A percentile compares a stretch with the other conserved stretches of the same genome.
These are phyloP conservation scores for Brenthis hecate DNA, from an alignment of 2,888 invertebrate genomes.

Conservation along the genomic window DNA sequence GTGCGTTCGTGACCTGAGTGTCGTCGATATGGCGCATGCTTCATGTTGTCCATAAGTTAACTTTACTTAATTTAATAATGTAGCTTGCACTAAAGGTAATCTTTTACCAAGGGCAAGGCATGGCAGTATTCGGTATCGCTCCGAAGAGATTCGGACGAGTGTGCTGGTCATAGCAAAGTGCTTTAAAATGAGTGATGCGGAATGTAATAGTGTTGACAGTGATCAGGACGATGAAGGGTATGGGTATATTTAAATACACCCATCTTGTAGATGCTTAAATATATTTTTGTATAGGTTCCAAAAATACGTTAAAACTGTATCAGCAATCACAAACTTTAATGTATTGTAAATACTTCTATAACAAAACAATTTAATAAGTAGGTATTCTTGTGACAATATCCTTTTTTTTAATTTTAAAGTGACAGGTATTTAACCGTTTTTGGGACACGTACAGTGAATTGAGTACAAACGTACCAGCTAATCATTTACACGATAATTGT, in stretches of 20 bases:
- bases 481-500: conserved; percentile 6
- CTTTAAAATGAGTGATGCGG: conserved; percentile 69
- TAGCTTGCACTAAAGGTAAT: conserved; percentile 75
- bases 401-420: neutral
- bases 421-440: conserved; percentile 7
- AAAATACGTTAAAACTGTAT: conserved; percentile 12
- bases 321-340: too few relatives aligned
- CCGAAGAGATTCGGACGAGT: conserved; percentile 60
- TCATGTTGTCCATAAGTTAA: conserved; percentile 70
- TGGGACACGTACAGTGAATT: neutral
- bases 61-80: conserved; percentile 81
- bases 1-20: conserved; percentile 80
- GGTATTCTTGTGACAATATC: neutral
- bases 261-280: conserved; percentile 21
- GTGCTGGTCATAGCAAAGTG: conserved; percentile 48
- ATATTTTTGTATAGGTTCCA: neutral
- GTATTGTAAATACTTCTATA: too few relatives aligned
- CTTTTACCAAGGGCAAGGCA: conserved; percentile 76
- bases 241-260: conserved; percentile 33
- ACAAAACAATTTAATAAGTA: neutral
- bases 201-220: conserved; percentile 70
- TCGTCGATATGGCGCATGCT: conserved; percentile 69
- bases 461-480: conserved; percentile 12
- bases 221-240: conserved; percentile 67
- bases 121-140: conserved; percentile 67